Percentiles rank a stretch among this genome's conserved stretches.
Evolutionary conservation across 1,140 invertebrate genomes (phyloP).

Genomic region (Diorhabda carinulata): DNA sequence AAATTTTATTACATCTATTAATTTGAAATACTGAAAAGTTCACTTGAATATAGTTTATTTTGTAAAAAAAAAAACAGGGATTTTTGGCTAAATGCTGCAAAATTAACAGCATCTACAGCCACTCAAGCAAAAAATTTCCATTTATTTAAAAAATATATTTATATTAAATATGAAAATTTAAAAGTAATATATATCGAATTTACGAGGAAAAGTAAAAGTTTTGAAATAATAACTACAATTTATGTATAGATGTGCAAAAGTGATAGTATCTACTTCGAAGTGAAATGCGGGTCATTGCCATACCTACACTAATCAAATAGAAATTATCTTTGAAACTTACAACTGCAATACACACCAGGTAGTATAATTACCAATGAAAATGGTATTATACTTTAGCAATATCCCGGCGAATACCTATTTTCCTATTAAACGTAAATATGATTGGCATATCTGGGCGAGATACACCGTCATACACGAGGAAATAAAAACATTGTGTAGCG

Average conservation of each 20-base stretch:
- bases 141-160: too few species aligned
- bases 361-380: not conserved
- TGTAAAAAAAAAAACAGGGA: too few species aligned
- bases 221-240: not conserved
- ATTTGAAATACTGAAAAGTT: too few species aligned
- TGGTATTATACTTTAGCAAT: not conserved
- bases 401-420: not conserved
- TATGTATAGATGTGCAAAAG: not conserved
- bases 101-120: too few species aligned
- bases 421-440: conserved; percentile 3
- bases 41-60: too few species aligned
- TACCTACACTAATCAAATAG: not conserved
- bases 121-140: too few species aligned
- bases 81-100: too few species aligned
- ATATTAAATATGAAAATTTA: too few species aligned
- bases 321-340: not conserved
- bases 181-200: too few species aligned
- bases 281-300: conserved; percentile 1
- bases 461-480: not conserved
- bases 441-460: conserved; percentile 12
- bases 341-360: not conserved
- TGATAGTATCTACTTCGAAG: not conserved
- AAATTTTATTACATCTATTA: too few species aligned
- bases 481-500: not conserved
- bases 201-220: too few species aligned